phyloP scores from a whole-genome alignment of 2,888 invertebrate genomes.

The Epirrhoe alternata region DNA sequence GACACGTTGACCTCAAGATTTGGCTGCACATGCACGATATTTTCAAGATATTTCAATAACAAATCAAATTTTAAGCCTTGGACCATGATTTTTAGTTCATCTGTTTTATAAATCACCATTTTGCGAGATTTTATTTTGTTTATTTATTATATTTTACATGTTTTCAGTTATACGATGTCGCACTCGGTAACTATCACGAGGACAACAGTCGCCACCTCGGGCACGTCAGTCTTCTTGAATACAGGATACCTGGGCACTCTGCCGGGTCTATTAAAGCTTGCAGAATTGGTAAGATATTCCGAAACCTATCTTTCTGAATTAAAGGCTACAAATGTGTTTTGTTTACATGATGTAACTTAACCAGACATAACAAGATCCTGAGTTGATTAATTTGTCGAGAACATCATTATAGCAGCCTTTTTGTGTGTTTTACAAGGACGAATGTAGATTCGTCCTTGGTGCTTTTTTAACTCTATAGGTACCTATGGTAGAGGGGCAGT shows the following conservation, averaged over 20 bases:
- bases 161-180: constrained; percentile 87
- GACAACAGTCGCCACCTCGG: constrained; percentile 91
- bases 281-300: constrained; percentile 88
- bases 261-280: constrained; percentile 92
- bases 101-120: too few relatives aligned
- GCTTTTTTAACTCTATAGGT: too few relatives aligned
- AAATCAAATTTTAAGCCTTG: not conserved
- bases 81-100: too few relatives aligned
- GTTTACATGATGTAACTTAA: too few relatives aligned
- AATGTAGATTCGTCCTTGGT: too few relatives aligned
- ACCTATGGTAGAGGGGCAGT: too few relatives aligned
- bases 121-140: too few relatives aligned
- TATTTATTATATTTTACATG: too few relatives aligned
- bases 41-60: not conserved
- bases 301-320: not conserved
- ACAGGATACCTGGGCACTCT: constrained; percentile 91
- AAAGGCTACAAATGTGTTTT: not conserved
- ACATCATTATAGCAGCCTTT: too few relatives aligned
- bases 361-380: too few relatives aligned
- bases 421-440: too few relatives aligned
- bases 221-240: constrained; percentile 91
- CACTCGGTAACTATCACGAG: constrained; percentile 95
- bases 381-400: too few relatives aligned
- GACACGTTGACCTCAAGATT: constrained; percentile 63
- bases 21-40: constrained; percentile 18